A percentile compares a stretch with the other conserved stretches of the same genome.
Conservation (phyloP, 2,797 vertebrate genomes). For the Heteromormyrus szaboi region DNA sequence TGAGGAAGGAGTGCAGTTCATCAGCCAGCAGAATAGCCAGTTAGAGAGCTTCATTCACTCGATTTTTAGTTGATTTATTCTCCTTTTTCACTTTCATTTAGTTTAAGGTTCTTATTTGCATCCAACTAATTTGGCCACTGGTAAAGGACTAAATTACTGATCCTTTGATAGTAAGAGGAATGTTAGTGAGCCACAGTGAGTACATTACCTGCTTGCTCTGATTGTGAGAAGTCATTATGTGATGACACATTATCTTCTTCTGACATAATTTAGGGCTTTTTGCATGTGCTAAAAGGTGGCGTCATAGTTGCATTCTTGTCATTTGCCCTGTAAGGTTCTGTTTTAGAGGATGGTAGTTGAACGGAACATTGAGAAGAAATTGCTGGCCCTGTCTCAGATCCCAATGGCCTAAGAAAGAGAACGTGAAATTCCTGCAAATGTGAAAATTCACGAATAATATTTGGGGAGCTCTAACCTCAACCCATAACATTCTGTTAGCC, state of each 20-base stretch:
- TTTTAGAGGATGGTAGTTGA: background rate
- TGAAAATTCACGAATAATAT: background rate
- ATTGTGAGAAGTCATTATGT: background rate
- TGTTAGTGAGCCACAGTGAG: background rate
- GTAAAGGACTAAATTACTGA: background rate
- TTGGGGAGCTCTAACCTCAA: background rate
- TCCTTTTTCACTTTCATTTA: background rate
- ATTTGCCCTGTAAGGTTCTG: background rate
- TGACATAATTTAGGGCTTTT: background rate
- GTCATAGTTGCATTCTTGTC: background rate
- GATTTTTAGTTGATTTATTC: background rate
- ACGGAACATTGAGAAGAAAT: background rate
- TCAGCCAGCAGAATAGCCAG: background rate
- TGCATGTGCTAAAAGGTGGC: background rate
- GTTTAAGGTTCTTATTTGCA: background rate
- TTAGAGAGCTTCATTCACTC: background rate
- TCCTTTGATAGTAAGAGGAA: background rate
- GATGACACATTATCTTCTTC: background rate
- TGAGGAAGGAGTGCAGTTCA: background rate
- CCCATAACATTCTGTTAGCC: background rate
- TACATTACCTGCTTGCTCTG: background rate
- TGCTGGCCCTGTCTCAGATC: background rate
- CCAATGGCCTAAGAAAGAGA: background rate
- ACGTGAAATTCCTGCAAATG: background rate
- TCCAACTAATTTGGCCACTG: background rate